Evolutionary conservation across 2,797 vertebrate genomes (phyloP).

Genomic region (Gorsachius magnificus): DNA sequence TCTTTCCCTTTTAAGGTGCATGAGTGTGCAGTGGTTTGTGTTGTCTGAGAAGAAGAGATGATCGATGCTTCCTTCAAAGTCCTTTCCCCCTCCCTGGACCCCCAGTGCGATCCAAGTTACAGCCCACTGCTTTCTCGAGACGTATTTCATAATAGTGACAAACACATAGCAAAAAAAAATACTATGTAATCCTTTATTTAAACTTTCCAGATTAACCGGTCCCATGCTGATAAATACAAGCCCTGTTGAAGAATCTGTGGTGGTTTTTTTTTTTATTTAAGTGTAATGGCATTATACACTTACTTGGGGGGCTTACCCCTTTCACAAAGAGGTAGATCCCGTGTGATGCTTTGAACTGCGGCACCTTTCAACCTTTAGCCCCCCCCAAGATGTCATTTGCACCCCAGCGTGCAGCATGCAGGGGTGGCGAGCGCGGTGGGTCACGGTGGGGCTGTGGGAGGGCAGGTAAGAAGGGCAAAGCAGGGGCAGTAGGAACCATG

Average conservation of each 20-base stretch:
- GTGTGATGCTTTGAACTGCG: accelerated
- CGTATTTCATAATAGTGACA: background rate
- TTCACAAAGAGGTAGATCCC: background rate
- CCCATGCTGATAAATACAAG: background rate
- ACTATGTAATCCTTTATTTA: background rate
- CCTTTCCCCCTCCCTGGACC: background rate
- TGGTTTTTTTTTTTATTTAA: background rate
- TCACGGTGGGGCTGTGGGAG: accelerated
- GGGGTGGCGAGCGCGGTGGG: accelerated
- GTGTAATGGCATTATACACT: background rate
- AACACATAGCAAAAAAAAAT: background rate
- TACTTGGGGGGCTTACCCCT: background rate
- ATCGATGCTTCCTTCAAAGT: background rate
- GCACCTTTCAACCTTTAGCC: accelerated
- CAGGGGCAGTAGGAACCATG: background rate
- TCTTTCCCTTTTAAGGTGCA: background rate
- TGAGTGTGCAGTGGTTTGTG: background rate
- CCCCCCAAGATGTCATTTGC: accelerated
- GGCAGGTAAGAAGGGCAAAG: background rate
- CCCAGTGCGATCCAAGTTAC: background rate
- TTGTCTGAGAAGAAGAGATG: background rate
- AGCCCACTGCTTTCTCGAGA: background rate
- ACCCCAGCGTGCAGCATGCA: accelerated
- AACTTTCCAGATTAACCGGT: background rate
- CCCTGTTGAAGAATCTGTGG: background rate